Percentiles rank a stretch among this genome's conserved stretches.
Conservation (phyloP, 2,113 vertebrate genomes). For the Pelecanoides urinatrix region DNA sequence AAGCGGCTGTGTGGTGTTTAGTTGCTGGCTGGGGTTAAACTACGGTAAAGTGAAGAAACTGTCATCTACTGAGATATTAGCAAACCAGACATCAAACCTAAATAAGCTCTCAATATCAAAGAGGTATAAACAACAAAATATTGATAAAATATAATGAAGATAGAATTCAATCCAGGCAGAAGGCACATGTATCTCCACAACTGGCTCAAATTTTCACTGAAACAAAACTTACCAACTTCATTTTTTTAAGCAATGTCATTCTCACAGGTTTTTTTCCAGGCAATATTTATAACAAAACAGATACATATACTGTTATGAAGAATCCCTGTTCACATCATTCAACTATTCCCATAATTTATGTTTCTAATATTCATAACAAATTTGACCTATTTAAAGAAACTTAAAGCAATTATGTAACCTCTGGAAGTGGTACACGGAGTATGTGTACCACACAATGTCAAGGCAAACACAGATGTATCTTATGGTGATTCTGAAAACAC, state of each 20-base stretch:
- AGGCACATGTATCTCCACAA: background rate
- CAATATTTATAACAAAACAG: background rate
- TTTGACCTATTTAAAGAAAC: background rate
- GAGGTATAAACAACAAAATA: conserved; percentile 26
- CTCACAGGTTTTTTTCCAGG: background rate
- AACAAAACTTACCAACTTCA: background rate
- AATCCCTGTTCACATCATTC: background rate
- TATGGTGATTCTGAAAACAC: conserved; percentile 2
- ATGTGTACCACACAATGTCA: background rate
- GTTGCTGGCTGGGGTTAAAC: no score
- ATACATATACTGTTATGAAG: background rate
- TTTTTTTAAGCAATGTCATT: background rate
- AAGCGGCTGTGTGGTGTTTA: no score
- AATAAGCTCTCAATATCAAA: background rate
- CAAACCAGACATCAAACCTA: background rate
- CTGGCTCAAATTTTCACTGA: background rate
- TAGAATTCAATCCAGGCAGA: background rate
- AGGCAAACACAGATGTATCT: background rate
- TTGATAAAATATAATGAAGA: conserved; percentile 13
- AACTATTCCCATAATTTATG: background rate
- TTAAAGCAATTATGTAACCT: background rate
- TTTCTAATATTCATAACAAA: background rate
- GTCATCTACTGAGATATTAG: background rate
- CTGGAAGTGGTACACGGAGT: background rate
- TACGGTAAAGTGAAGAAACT: background rate